Evolutionary conservation across 2,797 vertebrate genomes (phyloP).

Genomic region (Sebastes aleutianus): DNA sequence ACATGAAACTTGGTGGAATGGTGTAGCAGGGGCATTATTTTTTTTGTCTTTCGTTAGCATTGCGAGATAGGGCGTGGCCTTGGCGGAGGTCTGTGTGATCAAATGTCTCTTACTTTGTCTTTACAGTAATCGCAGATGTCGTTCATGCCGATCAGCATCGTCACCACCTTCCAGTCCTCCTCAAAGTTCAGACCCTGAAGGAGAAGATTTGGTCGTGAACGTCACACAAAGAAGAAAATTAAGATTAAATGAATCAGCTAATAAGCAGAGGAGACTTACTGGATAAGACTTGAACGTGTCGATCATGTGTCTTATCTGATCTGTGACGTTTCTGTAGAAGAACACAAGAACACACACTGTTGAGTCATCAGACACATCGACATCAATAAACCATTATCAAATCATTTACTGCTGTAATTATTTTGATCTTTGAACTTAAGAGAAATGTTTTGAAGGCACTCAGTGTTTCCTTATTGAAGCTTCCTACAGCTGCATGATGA

Average conservation of each 20-base stretch:
- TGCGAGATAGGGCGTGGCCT: too few relatives aligned
- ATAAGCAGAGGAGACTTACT: constrained; percentile 38
- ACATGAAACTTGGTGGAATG: too few relatives aligned
- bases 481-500: not conserved
- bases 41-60: not conserved
- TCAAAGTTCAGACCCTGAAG: constrained; percentile 70
- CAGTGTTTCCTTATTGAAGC: not conserved
- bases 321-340: constrained; percentile 64
- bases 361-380: not conserved
- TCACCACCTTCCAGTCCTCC: constrained; percentile 80
- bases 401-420: not conserved
- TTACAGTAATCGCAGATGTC: constrained; percentile 80
- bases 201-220: not conserved
- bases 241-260: not conserved
- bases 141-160: constrained; percentile 77
- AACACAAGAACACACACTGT: not conserved
- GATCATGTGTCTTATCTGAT: constrained; percentile 73
- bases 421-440: constrained; percentile 5
- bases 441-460: not conserved
- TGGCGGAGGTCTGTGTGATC: not conserved
- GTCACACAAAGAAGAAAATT: not conserved
- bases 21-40: not conserved
- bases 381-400: constrained; percentile 11
- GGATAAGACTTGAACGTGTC: constrained; percentile 71
- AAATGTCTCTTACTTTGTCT: constrained; percentile 48